Base-by-base conservation (phyloP, 2,888 invertebrate genomes). In the Eristalis arbustorum region DNA sequence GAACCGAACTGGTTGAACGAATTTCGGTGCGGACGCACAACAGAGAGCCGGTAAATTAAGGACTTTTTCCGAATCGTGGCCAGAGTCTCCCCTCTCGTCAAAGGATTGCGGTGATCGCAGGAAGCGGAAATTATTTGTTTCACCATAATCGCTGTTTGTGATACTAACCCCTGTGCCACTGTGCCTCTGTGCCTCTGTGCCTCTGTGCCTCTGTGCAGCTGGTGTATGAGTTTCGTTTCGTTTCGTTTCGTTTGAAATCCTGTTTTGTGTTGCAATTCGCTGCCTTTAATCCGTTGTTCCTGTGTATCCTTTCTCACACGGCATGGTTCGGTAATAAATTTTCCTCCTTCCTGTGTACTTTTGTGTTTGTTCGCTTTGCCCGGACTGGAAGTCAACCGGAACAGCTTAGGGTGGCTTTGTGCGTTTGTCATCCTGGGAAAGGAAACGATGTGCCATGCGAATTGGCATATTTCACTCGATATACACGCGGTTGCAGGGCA, bases 61-160 rank as follows among this genome's bases (percentile, higher is more conserved):
- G 80, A 80, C 84, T 75, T 72, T 84, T 56, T 63, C n/a, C 18
- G 62, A 72, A 80, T 72, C 71, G 64, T 5, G 42, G 13, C 5
- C 10, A 37, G 37, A 31, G 28, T 57, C 67, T 18, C 57, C 62
- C 73, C 64, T 69, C 31, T 64, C 31, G 25, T 42, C 37, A 74
- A 18, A 31, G 31, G 56, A 62, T 80, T 84, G 84, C 42, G 84
- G 84, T 84, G 57, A 72, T 84, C 75, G 42, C 84, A 84, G 84
- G 80, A 84, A 84, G 71, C 80, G 84, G 84, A 84, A 80, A 84
- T 84, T 80, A 84, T 84, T 84, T 80, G 75, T 84, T 76, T 75
- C 72, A 72, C 67, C 66, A 84, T 71, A 80, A 80, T 74, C 67
- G 57, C 56, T 66, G 22, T 13, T 40, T 69, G 64, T 69, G 25